Base-by-base conservation (phyloP, 2,888 invertebrate species). In the Aphodius granarius region DNA sequence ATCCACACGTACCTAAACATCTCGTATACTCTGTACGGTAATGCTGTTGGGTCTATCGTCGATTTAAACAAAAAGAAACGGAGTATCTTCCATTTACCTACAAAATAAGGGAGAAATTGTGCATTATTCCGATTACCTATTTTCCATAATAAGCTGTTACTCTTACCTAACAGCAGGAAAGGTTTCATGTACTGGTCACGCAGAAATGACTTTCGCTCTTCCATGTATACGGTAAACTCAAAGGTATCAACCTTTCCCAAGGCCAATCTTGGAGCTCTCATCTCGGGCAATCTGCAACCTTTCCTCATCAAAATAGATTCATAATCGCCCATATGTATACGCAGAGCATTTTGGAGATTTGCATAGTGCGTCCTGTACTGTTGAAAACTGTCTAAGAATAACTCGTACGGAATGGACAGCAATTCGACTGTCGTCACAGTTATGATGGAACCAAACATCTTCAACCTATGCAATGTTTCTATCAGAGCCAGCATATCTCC, bases 1-100 rank as follows among this genome's bases (percentile, higher is more conserved):
- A 73, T 62, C 13, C 63, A 75, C 4, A n/a, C 6, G 21, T 73
- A 76, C 5, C 80, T 76, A 9, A 76, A 71, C 2, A 76, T 71
- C 65, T 80, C 80, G 78, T 79, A 80, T 2, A 23, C 20, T 9
- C 73, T 75, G 62, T 72, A 79, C 22, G 66, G 71, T n/a, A 66
- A 71, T 15, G 73, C 62, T 15, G 63, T 66, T 0, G 78, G 78
- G 72, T 79, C 65, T 18, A 80, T 77, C 3, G 80, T 74, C n/a
- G 68, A 71, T 43, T 65, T 75, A 17, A 80, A 20, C 3, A 78
- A 66, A 19, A 78, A 62, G 23, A 73, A 77, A 13, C 76, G 66
- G 0, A 77, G 18, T 17, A 77, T 71, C n/a, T 71, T 43, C 76
- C 78, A 78, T n/a, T 66, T 23, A 70, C 77, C 77, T 73, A 68